Base-by-base conservation (phyloP, 2,888 invertebrate species). In the Acleris literana region DNA sequence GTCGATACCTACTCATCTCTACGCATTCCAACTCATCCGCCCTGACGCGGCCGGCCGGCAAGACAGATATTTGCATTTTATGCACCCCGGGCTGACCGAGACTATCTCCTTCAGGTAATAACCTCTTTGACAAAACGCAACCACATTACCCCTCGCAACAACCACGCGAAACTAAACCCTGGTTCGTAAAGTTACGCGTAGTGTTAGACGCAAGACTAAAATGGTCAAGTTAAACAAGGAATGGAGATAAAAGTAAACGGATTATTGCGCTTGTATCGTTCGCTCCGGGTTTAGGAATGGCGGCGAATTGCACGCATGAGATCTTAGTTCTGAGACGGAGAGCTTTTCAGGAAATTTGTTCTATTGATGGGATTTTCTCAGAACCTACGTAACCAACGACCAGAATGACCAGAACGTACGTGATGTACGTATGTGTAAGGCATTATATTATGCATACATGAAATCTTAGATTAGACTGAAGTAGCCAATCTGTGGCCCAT, bases 221-320 rank as follows among this genome's bases (percentile, higher is more conserved):
- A 71, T 85, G 81, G 86, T 77, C 68, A 69, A 62, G 75, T 76
- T 73, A 77, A 71, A 81, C 83, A 86, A 85, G 87, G 87, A 85
- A 84, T 84, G 83, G 75, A 88, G 85, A 90, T 91, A 90, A 89
- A 91, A 91, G 88, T 87, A 90, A 91, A 90, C 85, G 90, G 90
- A 91, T 91, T 91, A 91, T 90, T 85, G 90, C 80, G 81, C 78
- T 85, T 80, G 82, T 88, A 88, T 87, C 88, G 85, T 85, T 17
- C 17, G 16, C 80, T 84, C 68, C 70, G 64, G 78, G 81, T 79
- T 80, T 77, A 76, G 75, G 70, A 70, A 68, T 71, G 72, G 73
- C 69, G 72, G 67, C 71, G 72, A 69, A 71, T 69, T 70, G 60
- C 63, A 68, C 65, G 70, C 59, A 53, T 68, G 64, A 48, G 62